These are phyloP conservation scores for Tenebrosternarchus preto DNA, from an alignment of 2,113 vertebrate genomes.

Conservation along the genomic window DNA sequence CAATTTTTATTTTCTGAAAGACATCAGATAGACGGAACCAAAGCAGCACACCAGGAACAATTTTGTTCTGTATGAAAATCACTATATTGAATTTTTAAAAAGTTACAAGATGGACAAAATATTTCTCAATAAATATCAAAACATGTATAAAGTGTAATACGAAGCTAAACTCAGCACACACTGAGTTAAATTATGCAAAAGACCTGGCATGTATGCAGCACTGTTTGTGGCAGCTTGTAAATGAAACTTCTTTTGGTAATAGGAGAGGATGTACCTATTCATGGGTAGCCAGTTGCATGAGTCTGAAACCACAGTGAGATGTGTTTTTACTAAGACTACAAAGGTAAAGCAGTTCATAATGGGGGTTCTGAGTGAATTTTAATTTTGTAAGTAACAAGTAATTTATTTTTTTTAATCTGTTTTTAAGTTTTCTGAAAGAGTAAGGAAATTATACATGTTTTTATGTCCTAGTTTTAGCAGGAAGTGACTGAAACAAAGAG, in stretches of 20 bases:
- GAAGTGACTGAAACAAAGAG: conserved; percentile 44
- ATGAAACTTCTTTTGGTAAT: conserved; percentile 31
- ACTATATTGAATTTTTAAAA: no score
- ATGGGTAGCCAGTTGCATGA: neutral
- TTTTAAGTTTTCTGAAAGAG: neutral
- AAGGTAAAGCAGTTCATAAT: neutral
- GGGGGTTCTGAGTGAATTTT: neutral
- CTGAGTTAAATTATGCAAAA: neutral
- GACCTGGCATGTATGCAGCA: no score
- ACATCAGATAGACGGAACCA: neutral
- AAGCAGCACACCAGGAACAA: conserved; percentile 4
- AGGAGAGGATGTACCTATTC: conserved; percentile 37
- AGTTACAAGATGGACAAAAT: no score
- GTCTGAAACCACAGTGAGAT: conserved; percentile 10
- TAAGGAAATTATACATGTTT: neutral
- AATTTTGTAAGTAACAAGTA: neutral
- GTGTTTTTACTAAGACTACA: neutral
- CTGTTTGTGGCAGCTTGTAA: conserved; percentile 10
- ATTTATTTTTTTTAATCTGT: no score
- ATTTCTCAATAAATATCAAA: no score
- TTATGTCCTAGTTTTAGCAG: conserved; percentile 46
- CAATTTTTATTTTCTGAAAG: neutral
- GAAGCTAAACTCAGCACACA: neutral
- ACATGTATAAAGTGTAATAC: neutral
- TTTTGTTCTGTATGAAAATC: neutral